Evolutionary conservation across 92 coral and sea anemone genomes (phyloP).

Genomic region (Phenganax marumi): DNA sequence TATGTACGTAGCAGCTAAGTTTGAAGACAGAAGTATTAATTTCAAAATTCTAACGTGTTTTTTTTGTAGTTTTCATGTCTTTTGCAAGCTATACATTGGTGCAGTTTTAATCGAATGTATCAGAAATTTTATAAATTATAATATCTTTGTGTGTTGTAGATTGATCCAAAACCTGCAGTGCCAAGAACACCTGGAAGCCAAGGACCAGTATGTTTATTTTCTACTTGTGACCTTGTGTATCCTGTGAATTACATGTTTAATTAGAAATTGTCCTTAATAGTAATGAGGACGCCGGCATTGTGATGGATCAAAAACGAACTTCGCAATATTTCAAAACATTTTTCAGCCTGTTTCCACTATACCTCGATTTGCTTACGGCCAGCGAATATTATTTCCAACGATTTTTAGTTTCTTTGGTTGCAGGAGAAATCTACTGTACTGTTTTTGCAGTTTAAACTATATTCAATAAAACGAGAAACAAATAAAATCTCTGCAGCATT

Average conservation of each 20-base stretch:
- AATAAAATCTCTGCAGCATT: too few relatives aligned
- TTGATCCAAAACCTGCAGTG: conserved; percentile 96
- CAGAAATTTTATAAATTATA: too few relatives aligned
- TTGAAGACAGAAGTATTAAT: not conserved
- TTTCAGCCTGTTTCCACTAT: not conserved
- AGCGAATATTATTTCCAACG: too few relatives aligned
- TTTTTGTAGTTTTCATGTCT: not conserved
- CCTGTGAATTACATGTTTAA: not conserved
- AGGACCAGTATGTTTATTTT: conserved; percentile 45
- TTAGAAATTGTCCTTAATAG: too few relatives aligned
- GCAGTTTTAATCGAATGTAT: too few relatives aligned
- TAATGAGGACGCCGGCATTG: too few relatives aligned
- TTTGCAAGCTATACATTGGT: too few relatives aligned
- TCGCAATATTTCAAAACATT: too few relatives aligned
- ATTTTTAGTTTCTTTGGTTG: too few relatives aligned
- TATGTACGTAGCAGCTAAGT: too few relatives aligned
- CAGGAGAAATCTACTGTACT: too few relatives aligned
- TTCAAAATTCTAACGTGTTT: not conserved
- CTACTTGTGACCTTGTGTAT: not conserved
- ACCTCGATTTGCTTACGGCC: not conserved
- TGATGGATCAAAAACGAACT: too few relatives aligned
- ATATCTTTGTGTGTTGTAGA: conserved; percentile 38
- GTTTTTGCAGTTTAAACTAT: not conserved
- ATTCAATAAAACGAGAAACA: not conserved
- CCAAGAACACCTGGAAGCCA: conserved; percentile 86